These are phyloP conservation scores for Laterallus jamaicensis DNA, from an alignment of 2,113 vertebrate species.

Conservation along the genomic window DNA sequence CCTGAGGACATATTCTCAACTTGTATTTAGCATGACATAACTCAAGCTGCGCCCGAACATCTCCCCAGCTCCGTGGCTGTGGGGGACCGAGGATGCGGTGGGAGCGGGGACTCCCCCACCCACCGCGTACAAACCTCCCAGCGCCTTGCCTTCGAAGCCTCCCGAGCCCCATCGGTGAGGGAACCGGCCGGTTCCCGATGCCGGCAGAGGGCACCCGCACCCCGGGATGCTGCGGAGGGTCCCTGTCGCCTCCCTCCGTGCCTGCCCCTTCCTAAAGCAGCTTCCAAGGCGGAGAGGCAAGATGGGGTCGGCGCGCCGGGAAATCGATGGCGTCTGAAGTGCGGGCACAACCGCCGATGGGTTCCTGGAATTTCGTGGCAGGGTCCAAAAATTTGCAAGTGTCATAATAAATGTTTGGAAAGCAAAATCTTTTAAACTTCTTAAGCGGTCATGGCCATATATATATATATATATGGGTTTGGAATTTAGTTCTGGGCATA, in stretches of 20 bases:
- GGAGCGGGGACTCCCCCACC: background rate
- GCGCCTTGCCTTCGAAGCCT: background rate
- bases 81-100: background rate
- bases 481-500: background rate
- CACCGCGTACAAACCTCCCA: too few relatives aligned
- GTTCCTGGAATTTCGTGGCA: background rate
- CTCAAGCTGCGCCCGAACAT: accelerated
- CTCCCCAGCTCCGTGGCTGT: background rate
- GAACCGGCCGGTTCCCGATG: background rate
- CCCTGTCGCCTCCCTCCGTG: background rate
- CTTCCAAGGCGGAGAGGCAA: background rate
- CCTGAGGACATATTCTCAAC: background rate
- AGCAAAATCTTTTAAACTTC: background rate
- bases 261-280: too few relatives aligned
- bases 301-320: background rate
- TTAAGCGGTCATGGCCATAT: background rate
- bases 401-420: background rate
- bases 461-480: background rate
- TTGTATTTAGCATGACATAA: accelerated
- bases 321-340: background rate
- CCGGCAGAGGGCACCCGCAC: background rate
- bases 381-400: background rate
- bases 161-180: too few relatives aligned
- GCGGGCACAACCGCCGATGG: accelerated
- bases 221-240: background rate